phyloP scores from a whole-genome alignment of 2,888 invertebrate species.

The Platycheirus albimanus region DNA sequence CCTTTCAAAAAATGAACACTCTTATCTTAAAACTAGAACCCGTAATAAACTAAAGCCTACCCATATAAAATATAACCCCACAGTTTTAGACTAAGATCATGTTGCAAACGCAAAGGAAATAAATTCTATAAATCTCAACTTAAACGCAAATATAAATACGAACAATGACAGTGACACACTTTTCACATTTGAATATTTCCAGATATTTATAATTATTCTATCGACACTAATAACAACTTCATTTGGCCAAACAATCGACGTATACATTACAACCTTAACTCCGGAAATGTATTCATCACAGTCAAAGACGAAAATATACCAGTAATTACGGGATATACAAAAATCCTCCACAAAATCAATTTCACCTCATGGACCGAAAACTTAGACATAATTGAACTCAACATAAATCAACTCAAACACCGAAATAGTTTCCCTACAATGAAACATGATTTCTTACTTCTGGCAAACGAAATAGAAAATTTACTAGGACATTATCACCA shows the following conservation, averaged over 20 bases:
- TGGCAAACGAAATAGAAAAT: slow-evolving; percentile 4
- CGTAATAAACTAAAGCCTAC: slow-evolving; percentile 8
- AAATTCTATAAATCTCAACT: not conserved
- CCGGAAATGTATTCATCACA: not conserved
- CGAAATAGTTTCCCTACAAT: slow-evolving; percentile 16
- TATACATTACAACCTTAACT: not conserved
- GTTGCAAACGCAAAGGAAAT: not conserved
- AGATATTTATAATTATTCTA: not conserved
- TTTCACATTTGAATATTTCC: not conserved
- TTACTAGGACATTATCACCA: not conserved
- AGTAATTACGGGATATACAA: not conserved
- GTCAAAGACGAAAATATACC: not conserved
- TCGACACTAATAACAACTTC: not conserved
- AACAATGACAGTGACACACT: not conserved
- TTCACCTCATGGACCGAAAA: no score
- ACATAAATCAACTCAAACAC: slow-evolving; percentile 18
- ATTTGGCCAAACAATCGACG: not conserved
- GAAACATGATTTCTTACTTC: not conserved
- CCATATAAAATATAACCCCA: slow-evolving; percentile 5
- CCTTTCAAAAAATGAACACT: not conserved
- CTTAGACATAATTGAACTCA: no score
- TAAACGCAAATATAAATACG: not conserved
- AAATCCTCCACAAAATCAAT: not conserved
- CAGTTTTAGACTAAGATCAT: not conserved
- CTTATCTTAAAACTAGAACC: not conserved